phyloP scores from a whole-genome alignment of 92 coral and sea anemone species.

The Zoanthus sociatus region DNA sequence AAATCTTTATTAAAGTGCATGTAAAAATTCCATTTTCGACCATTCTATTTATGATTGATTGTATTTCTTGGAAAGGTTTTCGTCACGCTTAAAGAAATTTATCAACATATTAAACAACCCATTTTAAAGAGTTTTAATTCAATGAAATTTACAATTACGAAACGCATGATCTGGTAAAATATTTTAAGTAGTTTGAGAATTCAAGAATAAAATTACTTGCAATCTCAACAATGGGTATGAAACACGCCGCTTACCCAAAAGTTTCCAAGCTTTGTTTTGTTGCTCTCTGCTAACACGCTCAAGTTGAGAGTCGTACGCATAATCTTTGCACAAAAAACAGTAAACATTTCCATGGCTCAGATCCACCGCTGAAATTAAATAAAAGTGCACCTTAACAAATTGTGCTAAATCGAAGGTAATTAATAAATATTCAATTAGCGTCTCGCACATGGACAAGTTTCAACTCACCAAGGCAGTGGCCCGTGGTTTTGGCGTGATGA shows the following conservation, averaged over 20 bases:
- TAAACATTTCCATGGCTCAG: conserved; percentile 88
- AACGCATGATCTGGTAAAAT: background rate
- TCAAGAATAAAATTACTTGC: conserved; percentile 3
- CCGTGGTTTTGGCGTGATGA: conserved; percentile 87
- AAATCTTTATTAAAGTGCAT: background rate
- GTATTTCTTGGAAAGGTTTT: background rate
- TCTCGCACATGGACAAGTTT: conserved; percentile 31
- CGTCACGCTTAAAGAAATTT: background rate
- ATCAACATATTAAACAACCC: background rate
- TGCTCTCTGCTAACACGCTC: conserved; percentile 88
- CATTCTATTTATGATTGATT: background rate
- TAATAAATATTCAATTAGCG: background rate
- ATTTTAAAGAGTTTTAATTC: background rate
- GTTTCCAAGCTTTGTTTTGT: conserved; percentile 80
- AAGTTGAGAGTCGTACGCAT: conserved; percentile 85
- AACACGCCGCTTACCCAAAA: conserved; percentile 69
- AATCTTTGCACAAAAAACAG: conserved; percentile 92
- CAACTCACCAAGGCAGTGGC: conserved; percentile 90
- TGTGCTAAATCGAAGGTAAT: conserved; percentile 13
- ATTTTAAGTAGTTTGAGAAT: background rate
- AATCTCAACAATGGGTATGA: background rate
- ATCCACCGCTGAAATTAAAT: conserved; percentile 80
- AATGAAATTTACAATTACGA: background rate
- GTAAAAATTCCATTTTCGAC: background rate
- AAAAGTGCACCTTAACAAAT: background rate